Evolutionary conservation across 2,797 vertebrate genomes (phyloP).

Genomic region (Alcedo atthis): DNA sequence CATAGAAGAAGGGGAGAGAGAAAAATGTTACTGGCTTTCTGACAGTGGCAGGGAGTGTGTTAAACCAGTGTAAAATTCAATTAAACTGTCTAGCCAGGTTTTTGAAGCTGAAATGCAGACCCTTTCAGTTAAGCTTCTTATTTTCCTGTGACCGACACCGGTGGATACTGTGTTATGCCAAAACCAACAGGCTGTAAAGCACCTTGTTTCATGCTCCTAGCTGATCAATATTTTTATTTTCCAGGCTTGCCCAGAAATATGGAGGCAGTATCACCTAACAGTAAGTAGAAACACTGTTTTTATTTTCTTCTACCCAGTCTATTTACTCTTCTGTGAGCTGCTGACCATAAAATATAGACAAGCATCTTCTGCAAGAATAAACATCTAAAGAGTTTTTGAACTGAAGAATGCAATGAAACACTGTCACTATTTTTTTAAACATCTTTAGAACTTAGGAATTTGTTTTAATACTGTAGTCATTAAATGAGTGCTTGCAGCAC

Average conservation of each 20-base stretch:
- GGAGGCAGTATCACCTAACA: conserved; percentile 98
- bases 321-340: conserved; percentile 86
- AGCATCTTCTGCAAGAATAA: conserved; percentile 80
- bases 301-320: conserved; percentile 83
- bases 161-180: conserved; percentile 86
- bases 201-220: conserved; percentile 87
- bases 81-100: conserved; percentile 88
- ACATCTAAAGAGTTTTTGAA: conserved; percentile 79
- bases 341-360: conserved; percentile 86
- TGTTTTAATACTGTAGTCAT: conserved; percentile 51
- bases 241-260: conserved; percentile 96
- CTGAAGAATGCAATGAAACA: conserved; percentile 67
- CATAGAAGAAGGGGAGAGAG: conserved; percentile 71
- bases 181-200: conserved; percentile 88
- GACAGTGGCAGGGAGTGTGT: conserved; percentile 85
- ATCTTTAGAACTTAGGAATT: conserved; percentile 56
- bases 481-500: conserved; percentile 33
- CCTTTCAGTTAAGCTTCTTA: conserved; percentile 87
- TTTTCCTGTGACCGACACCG: conserved; percentile 84
- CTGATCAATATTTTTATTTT: conserved; percentile 88
- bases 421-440: conserved; percentile 55
- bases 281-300: conserved; percentile 90
- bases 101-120: conserved; percentile 88
- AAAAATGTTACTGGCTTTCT: conserved; percentile 83
- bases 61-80: conserved; percentile 90